A percentile compares a stretch with the other conserved stretches of the same genome.
Evolutionary conservation across 1,140 invertebrate genomes (phyloP).

Genomic region (Sesamia nonagrioides): DNA sequence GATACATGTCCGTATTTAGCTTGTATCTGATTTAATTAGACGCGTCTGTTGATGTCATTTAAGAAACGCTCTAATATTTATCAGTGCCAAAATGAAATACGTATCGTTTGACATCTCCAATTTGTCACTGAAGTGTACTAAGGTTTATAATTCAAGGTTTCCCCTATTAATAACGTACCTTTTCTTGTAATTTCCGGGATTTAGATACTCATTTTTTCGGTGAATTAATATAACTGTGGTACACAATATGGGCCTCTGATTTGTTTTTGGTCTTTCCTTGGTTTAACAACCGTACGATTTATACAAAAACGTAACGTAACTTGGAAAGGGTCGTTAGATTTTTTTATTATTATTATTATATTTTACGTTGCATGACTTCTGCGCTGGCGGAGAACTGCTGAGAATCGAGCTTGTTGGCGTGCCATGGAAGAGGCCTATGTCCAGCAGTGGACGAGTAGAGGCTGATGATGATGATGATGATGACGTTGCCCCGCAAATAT

Average conservation of each 20-base stretch:
- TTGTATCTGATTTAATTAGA: background rate
- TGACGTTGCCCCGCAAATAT: too few relatives aligned
- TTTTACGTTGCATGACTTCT: too few relatives aligned
- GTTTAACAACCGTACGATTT: too few relatives aligned
- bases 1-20: constrained; percentile 23
- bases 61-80: background rate
- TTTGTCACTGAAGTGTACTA: background rate
- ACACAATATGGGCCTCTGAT: background rate
- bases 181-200: background rate
- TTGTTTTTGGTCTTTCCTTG: too few relatives aligned
- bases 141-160: constrained; percentile 19
- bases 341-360: too few relatives aligned
- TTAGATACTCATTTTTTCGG: background rate
- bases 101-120: background rate
- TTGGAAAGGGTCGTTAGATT: too few relatives aligned
- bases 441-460: too few relatives aligned
- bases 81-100: constrained; percentile 34
- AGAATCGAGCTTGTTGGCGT: too few relatives aligned
- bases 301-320: too few relatives aligned
- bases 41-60: constrained; percentile 25
- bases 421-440: too few relatives aligned
- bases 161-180: background rate
- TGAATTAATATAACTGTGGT: background rate
- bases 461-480: too few relatives aligned
- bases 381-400: too few relatives aligned